Base-by-base conservation (phyloP, 1,140 invertebrate genomes). In the Aporrectodea caliginosa region DNA sequence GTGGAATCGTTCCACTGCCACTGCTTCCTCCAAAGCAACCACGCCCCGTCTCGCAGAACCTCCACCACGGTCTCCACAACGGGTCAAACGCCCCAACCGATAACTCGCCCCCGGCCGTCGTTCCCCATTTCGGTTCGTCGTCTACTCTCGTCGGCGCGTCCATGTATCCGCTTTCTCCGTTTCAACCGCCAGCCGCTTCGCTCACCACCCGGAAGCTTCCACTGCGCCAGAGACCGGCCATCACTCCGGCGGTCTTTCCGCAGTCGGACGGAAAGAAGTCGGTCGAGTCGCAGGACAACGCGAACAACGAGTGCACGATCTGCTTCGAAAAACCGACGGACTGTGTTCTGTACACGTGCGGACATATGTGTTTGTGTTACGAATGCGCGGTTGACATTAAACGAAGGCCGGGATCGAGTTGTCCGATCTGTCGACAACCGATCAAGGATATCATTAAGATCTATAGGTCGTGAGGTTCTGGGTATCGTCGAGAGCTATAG, bases 351-450 rank as follows among this genome's bases (percentile, higher is more conserved):
- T 98, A 98, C 86, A 95, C 94, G 89, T 99, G 97, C 87, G 96
- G 97, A 69, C 96, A 98, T 89, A 97, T 98, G 94, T 99, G 97
- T 85, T 97, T 98, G 95, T 99, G 97, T 87, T 98, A 95, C 85
- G 90, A 94, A n/a, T 98, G 96, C 89, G 96, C 96, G 0, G 91
- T 94, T n/a, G 93, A 96, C 83, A 94, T 97, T 84, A 96, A 95
- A 93, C 90, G 93, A 68, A 93, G 93, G 27, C 84, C 85, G 79
- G 94, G 94, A 0, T 94, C 94, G 68, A 93, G 95, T 82, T 99
- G 97, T 88, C 97, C 97, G 0, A 92, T 99, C 29, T 99, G 97
- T 86, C 90, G 96, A 70, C 94, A 95, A 1, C 90, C 92, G n/a
- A 98, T 99, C 81, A 92, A 93, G 83, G 97, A 99, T 86, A 95